Base-by-base conservation (phyloP, 92 coral and sea anemone genomes). In the Palythoa grandiflora region DNA sequence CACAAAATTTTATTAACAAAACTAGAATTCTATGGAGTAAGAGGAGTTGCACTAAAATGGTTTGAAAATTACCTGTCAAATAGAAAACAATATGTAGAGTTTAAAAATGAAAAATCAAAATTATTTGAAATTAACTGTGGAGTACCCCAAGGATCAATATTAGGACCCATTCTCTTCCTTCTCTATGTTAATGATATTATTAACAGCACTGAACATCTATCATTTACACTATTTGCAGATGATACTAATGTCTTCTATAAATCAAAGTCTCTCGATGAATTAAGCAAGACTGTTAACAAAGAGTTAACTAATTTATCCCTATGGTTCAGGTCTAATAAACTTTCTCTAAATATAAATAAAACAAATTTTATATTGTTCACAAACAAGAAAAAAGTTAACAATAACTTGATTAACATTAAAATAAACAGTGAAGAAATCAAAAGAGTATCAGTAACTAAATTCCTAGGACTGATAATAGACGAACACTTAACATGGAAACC, bases 251-350 rank as follows among this genome's bases (percentile, higher is more conserved):
- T 28, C 0, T 28, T 28, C 28, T 28, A 28, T 28, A 28, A 28
- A 28, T 28, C 28, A 28, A 28, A 28, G 28, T 28, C 28, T 28
- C 28, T 28, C 28, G 28, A 28, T 68, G 73, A 68, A 17, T 68
- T 68, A 68, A 68, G 5, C 5, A 3, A 68, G 73, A 68, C 73
- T 17, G 73, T 68, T 68, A 71, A 71, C 48, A 4, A 71, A 36
- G 75, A 35, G 8, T 35, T 35, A 16, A 35, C 12, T 71, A 6
- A 71, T 2, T 71, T 71, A 71, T 71, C 75, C 48, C 75, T 71
- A 71, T 71, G 75, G 75, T 71, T 71, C 75, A 71, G 75, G 75
- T 12, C 75, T 71, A 17, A 63, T 63, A 63, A 63, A 8, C 60
- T 54, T 54, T 54, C 60, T 7, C 60, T 54, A 8, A 54, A 14